phyloP scores from a whole-genome alignment of 1,140 invertebrate genomes.

The Periplaneta americana region DNA sequence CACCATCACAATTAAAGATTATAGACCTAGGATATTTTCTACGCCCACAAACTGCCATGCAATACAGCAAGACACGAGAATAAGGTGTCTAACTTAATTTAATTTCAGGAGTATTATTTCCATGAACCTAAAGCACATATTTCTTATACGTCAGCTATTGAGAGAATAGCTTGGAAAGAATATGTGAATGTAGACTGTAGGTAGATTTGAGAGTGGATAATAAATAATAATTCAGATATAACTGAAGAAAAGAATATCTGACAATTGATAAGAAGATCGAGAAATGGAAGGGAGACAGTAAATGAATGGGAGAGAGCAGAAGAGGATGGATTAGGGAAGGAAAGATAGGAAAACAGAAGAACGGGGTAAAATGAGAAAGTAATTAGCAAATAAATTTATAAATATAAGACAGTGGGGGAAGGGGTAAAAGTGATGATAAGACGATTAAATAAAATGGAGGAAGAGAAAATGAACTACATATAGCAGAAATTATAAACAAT shows the following conservation, averaged over 20 bases:
- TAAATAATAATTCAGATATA: background rate
- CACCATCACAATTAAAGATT: no score
- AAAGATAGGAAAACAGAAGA: background rate
- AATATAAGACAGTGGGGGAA: background rate
- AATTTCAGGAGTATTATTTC: no score
- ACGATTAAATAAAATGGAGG: background rate
- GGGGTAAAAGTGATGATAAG: background rate
- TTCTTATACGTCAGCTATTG: no score
- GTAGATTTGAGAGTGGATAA: background rate
- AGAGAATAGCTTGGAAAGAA: background rate
- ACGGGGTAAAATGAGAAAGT: background rate
- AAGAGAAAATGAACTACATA: no score
- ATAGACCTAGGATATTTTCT: no score
- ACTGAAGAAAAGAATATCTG: background rate
- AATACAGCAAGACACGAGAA: no score
- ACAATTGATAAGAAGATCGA: background rate
- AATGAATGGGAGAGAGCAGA: background rate
- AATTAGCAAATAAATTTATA: no score
- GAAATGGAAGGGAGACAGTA: background rate
- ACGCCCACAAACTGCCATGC: no score
- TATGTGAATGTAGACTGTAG: background rate
- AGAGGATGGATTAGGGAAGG: background rate
- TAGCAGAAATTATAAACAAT: background rate
- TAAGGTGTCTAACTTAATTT: no score
- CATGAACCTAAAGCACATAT: no score